A percentile compares a stretch with the other conserved stretches of the same genome.
These are phyloP conservation scores for Artibeus lituratus DNA, from an alignment of 2,797 vertebrate genomes.

Conservation along the genomic window DNA sequence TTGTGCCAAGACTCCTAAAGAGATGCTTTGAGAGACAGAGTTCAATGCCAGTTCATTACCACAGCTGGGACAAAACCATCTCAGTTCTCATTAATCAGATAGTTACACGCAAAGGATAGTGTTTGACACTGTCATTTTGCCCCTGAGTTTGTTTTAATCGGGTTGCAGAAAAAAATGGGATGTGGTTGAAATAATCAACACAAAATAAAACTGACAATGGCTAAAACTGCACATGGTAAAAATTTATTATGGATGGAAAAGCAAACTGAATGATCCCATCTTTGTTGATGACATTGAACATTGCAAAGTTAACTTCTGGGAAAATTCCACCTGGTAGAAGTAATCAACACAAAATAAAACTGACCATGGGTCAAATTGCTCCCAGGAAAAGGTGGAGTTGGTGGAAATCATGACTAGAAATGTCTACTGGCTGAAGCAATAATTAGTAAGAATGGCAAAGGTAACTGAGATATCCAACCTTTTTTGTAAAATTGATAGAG, in stretches of 20 bases:
- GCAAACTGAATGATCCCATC: conserved; percentile 50
- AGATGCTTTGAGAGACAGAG: background rate
- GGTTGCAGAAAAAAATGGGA: conserved; percentile 40
- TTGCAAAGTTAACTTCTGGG: conserved; percentile 24
- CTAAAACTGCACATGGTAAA: conserved; percentile 23
- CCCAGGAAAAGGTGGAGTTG: conserved; percentile 25
- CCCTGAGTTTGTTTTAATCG: conserved; percentile 37
- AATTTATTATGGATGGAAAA: conserved; percentile 54
- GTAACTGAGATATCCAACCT: background rate
- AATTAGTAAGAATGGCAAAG: conserved; percentile 39
- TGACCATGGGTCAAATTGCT: conserved; percentile 7
- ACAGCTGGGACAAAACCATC: background rate
- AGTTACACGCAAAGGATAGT: conserved; percentile 10
- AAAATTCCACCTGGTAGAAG: conserved; percentile 44
- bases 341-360: conserved; percentile 55
- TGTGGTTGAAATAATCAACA: conserved; percentile 35
- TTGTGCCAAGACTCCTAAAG: conserved; percentile 3
- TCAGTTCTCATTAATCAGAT: background rate
- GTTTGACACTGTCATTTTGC: conserved; percentile 27
- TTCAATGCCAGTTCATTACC: conserved; percentile 1
- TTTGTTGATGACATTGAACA: conserved; percentile 26
- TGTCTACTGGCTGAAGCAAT: conserved; percentile 18
- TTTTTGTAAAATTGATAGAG: background rate
- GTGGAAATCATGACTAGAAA: conserved; percentile 31
- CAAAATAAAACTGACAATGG: conserved; percentile 53